Percentiles rank a stretch among this genome's conserved stretches.
phyloP scores from a whole-genome alignment of 2,113 vertebrate genomes.

The Australoheros scitulus region DNA sequence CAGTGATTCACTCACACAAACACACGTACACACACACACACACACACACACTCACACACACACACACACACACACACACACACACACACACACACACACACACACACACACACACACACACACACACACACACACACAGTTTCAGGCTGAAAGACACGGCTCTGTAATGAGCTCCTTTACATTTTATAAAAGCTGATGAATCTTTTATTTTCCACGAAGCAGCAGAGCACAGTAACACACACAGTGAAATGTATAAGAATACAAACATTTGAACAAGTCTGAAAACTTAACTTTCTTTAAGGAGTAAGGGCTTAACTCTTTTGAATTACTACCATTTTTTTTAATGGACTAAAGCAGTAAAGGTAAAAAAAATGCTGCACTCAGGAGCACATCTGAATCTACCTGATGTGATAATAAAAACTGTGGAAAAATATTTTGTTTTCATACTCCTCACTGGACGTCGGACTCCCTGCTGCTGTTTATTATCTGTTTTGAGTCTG shows the following conservation, averaged over 20 bases:
- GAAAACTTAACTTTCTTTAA: neutral
- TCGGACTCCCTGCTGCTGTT: neutral
- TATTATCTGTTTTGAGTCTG: neutral
- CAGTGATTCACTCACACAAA: no score
- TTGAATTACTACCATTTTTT: neutral
- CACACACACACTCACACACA: no score
- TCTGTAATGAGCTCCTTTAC: neutral
- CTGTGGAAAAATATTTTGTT: neutral
- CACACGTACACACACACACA: no score
- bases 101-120: neutral
- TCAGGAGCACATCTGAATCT: neutral
- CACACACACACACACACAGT: neutral
- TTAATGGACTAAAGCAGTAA: neutral
- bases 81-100: neutral
- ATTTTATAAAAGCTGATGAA: neutral
- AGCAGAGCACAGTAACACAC: neutral
- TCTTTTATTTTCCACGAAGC: neutral
- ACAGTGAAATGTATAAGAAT: neutral
- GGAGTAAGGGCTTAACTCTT: neutral
- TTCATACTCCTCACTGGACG: neutral
- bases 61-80: neutral
- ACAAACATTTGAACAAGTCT: neutral
- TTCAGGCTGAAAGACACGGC: neutral
- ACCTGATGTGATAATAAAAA: neutral
- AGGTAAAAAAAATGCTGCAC: neutral